Evolutionary conservation across 2,888 invertebrate genomes (phyloP), one percentile per base, ranked within the genome.

Genomic region (Cheiracanthium punctorium): DNA sequence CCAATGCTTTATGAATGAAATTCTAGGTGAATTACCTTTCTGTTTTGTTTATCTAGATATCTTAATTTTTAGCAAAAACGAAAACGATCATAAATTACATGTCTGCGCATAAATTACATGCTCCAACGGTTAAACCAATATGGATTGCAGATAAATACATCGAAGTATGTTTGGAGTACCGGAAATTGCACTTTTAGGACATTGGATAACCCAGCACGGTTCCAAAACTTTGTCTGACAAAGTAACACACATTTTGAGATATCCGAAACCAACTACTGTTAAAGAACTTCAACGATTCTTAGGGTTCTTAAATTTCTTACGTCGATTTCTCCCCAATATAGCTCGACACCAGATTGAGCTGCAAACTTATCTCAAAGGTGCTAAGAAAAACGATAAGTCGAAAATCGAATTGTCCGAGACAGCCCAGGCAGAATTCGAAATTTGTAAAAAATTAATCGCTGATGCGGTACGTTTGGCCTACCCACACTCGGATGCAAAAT

Each of bases 181-280:
- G n/a, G 58, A 58, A 24, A 58, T 4, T 58, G 0, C 67, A 4
- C 89, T 85, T 52, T 72, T 89, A 17, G 90, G 89, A 0, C 88
- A 90, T 64, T 72, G 88, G 7, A 85, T 89, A 17, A 67, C 80
- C 0, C 37, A 65, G 1, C 29, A 67, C 14, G 88, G 87, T 17
- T 80, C 88, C 12, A 37, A 29, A n/a, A 70, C 82, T 12, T 79
- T 88, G 29, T 82, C 89, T 1, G 71, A 82, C n/a, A 89, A 89
- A 81, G 77, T 88, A 1, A 24, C 43, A 58, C 65, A 82, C 2
- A 76, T 90, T 0, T 29, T 52, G n/a, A 69, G 87, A 0, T 67
- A 67, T 28, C 29, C 67, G 2, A 1, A 29, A 30, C 30, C 67
- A 29, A 28, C 4, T 29, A 67, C 0, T 28, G 4, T 67, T 67